These are phyloP conservation scores for Chaetura pelagica DNA, from an alignment of 2,113 vertebrate species.

Conservation along the genomic window DNA sequence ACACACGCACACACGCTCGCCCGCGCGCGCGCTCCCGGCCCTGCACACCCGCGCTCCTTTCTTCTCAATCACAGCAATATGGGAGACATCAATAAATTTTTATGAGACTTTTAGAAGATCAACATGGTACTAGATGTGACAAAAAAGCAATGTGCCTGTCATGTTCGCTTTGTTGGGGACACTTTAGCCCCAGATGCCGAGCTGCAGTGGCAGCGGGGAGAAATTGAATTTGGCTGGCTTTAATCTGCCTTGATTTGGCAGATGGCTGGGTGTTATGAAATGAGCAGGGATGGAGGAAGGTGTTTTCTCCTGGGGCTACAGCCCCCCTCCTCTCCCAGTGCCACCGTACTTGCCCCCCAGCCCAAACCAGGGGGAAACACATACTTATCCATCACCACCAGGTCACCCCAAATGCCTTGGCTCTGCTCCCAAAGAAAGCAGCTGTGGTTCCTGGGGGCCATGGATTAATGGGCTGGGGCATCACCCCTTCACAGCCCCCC, in stretches of 20 bases:
- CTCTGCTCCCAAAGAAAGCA: background rate
- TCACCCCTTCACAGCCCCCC: background rate
- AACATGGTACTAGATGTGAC: constrained; percentile 82
- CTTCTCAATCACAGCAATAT: constrained; percentile 71
- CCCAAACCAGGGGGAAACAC: background rate
- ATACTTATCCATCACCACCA: background rate
- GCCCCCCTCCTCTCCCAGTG: background rate
- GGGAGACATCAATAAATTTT: constrained; percentile 82
- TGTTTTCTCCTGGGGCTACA: constrained; percentile 34
- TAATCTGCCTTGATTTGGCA: constrained; percentile 86
- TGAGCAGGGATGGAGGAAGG: constrained; percentile 67
- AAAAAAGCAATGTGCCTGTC: constrained; percentile 86
- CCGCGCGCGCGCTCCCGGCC: constrained; percentile 36
- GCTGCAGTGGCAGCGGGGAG: constrained; percentile 72
- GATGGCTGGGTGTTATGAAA: constrained; percentile 76
- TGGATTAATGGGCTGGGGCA: rapidly evolving
- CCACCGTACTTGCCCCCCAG: background rate
- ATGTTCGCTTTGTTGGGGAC: constrained; percentile 87
- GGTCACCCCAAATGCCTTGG: background rate
- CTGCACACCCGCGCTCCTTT: constrained; percentile 30
- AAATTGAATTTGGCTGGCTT: constrained; percentile 84
- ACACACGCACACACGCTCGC: constrained; percentile 67
- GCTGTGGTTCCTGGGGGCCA: background rate
- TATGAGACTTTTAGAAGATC: constrained; percentile 81
- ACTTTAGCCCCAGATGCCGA: constrained; percentile 77